Base-by-base conservation (phyloP, 2,888 invertebrate species). In the Erpobdella octoculata region DNA sequence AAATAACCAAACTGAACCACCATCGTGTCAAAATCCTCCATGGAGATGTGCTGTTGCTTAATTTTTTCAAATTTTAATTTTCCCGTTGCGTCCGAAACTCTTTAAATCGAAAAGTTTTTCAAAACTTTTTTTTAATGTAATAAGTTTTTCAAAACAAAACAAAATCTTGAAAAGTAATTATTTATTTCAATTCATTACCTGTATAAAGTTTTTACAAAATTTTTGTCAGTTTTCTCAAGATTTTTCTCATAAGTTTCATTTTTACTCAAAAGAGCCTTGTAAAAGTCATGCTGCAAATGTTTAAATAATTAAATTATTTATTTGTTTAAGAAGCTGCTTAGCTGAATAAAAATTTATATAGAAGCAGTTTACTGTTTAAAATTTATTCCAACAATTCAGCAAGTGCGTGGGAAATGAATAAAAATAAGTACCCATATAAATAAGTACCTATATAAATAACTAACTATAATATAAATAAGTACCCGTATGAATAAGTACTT, bases 11-110 rank as follows among this genome's bases (percentile, higher is more conserved):
- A n/a, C n/a, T n/a, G n/a, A n/a, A 71, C 61, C 62, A 81, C 80
- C 74, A 78, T 77, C 15, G 76, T 76, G 64, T 80, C 78, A 53
- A 80, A 76, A 72, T 80, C 80, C 3, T 21, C 35, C 36, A 28
- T 69, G 25, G 28, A 41, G 58, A 69, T 69, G 33, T 58, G 15
- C n/a, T 37, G 35, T 28, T 69, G 58, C 48, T 69, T 69, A 12
- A 69, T 77, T 35, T 76, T 59, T 3, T 71, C 73, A 71, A 80
- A 78, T 6, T 75, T 61, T 65, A 80, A 72, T 18, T 72, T 74
- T 3, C 80, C 80, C 36, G 76, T 75, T 31, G 78, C 78, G 76
- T 77, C 77, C 37, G 73, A 74, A 12, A 76, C 72, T 46, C 76
- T 76, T 71, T 46, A 62, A 36, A n/a, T 18, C 12, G 59, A 18